phyloP scores from a whole-genome alignment of 2,113 vertebrate genomes.

The Colius striatus region DNA sequence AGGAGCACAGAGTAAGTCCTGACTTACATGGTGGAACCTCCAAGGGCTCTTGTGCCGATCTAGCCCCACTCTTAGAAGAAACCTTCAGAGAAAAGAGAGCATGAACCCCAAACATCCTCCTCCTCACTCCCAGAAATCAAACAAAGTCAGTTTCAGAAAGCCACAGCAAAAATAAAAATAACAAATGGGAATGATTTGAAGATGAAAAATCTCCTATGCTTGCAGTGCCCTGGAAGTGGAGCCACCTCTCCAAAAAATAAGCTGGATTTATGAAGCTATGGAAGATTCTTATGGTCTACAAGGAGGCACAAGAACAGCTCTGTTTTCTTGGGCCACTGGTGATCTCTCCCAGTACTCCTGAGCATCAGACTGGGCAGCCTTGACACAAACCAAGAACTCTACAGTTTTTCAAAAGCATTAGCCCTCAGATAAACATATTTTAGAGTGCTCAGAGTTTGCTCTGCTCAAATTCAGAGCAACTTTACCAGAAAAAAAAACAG shows the following conservation, averaged over 20 bases:
- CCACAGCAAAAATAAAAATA: not conserved
- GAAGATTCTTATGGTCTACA: not conserved
- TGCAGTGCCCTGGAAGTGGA: rapidly evolving
- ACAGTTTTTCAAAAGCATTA: rapidly evolving
- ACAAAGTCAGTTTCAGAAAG: not conserved
- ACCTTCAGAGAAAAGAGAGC: not conserved
- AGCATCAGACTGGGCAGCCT: not conserved
- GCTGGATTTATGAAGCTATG: not conserved
- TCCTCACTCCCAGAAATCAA: not conserved
- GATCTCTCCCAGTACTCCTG: not conserved
- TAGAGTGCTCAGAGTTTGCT: rapidly evolving
- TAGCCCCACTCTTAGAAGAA: not conserved
- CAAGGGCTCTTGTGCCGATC: not conserved
- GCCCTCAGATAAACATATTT: rapidly evolving
- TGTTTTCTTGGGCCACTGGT: not conserved
- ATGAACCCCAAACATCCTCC: not conserved
- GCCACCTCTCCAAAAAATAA: not conserved
- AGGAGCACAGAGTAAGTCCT: rapidly evolving
- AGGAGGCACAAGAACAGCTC: not conserved
- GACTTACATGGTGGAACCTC: rapidly evolving
- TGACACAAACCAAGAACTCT: not conserved
- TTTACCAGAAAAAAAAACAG: rapidly evolving
- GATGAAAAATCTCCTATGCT: rapidly evolving
- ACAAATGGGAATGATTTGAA: not conserved
- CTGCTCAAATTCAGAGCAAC: not conserved